Evolutionary conservation across 2,113 vertebrate species (phyloP), one percentile per base, ranked within the genome.

Genomic region (Antechinus stuartii): DNA sequence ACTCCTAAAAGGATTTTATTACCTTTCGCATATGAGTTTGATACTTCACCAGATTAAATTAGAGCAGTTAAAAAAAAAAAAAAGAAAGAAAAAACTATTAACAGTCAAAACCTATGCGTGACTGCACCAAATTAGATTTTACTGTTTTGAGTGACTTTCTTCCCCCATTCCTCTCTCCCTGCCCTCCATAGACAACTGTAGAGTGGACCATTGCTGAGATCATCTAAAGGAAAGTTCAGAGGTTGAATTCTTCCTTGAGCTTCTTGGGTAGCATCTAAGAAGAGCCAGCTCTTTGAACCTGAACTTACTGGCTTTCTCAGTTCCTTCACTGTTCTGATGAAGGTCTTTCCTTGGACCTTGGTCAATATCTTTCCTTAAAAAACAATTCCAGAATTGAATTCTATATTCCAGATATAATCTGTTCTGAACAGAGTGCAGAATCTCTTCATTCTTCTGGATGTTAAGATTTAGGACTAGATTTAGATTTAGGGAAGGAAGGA

Each of bases 1-100:
- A 94, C 94, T 98, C 94, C 96, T 97, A 97, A 98, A 98, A 97
- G 93, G 96, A 96, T 97, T 98, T 98, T 98, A 98, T 97, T 98
- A 96, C 93, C 61, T 97, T 97, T 98, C n/a, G 54, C 55, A 54
- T 95, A 96, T 92, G 96, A 97, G 95, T 98, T 98, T 96, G 96
- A 96, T 97, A 98, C 91, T 94, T 92, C 93, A 96, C 12, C 94
- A 98, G 95, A 98, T 98, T 98, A 98, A 98, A 98, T 98, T 97
- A 97, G 96, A 97, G 92, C 95, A 93, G 95, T 96, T 98, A 97
- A 97, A 55, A 55, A 84, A 9, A 54, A 84, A 27, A 84, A 9
- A 54, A 56, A 27, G 8, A 84, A 54, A 27, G 16, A 53, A 35
- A 89, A 46, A 97, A 92, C 94, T 94, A 94, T 96, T 97, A 97